Percentiles rank a stretch among this genome's conserved stretches.
Evolutionary conservation across 2,797 vertebrate species (phyloP).

Genomic region (Falco concolor): DNA sequence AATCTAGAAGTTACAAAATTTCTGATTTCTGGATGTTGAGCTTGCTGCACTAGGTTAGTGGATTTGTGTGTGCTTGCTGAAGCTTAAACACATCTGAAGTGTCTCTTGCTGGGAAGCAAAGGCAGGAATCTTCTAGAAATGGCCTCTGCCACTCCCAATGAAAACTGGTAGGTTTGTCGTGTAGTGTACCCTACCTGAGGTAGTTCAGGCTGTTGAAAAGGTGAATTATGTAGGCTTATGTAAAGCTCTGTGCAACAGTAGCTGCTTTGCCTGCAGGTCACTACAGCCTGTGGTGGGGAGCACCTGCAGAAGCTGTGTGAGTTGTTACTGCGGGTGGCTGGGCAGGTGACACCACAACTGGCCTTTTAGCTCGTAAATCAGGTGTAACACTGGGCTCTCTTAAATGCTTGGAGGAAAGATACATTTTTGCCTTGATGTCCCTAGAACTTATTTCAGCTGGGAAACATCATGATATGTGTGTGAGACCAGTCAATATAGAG

Average conservation of each 20-base stretch:
- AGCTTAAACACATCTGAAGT: background rate
- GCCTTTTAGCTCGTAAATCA: too few species aligned
- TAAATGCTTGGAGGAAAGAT: background rate
- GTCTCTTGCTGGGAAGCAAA: background rate
- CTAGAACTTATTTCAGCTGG: background rate
- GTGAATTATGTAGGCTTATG: background rate
- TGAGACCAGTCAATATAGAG: background rate
- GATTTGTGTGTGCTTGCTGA: background rate
- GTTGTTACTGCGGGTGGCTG: background rate
- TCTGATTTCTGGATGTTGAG: background rate
- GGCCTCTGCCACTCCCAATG: accelerated
- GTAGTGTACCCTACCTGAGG: background rate
- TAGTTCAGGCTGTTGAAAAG: background rate
- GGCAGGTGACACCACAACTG: background rate
- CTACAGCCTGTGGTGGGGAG: background rate
- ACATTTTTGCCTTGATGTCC: background rate
- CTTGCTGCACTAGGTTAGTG: accelerated
- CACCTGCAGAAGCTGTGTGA: background rate
- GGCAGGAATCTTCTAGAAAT: background rate
- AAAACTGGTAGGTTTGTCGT: background rate
- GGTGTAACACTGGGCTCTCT: too few species aligned
- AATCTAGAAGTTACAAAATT: background rate
- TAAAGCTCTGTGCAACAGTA: background rate
- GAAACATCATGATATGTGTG: background rate
- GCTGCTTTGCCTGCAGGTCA: background rate